phyloP scores from a whole-genome alignment of 2,888 invertebrate genomes.

The Teleogryllus oceanicus region DNA sequence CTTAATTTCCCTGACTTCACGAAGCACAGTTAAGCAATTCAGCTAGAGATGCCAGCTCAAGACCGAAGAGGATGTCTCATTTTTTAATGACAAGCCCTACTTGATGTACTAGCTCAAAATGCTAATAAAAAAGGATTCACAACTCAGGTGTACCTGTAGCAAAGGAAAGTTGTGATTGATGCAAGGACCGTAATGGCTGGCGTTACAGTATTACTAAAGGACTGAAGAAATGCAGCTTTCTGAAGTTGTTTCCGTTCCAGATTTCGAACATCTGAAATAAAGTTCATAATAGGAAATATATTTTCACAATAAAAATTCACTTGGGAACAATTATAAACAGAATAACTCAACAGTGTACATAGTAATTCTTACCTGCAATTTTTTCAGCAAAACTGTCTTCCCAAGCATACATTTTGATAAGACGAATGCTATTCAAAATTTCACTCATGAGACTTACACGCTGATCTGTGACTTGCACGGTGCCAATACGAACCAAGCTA shows the following conservation, averaged over 20 bases:
- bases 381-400: constrained; percentile 52
- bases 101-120: no score
- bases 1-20: no score
- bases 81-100: no score
- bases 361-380: constrained; percentile 41
- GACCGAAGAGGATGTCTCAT: no score
- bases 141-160: constrained; percentile 41
- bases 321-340: neutral
- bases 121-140: no score
- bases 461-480: constrained; percentile 44
- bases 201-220: constrained; percentile 46
- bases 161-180: constrained; percentile 47
- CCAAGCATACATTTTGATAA: constrained; percentile 58
- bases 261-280: constrained; percentile 42
- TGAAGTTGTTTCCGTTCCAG: constrained; percentile 45
- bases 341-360: neutral
- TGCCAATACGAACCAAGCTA: constrained; percentile 42
- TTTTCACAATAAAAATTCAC: neutral
- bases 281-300: neutral
- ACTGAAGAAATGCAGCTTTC: constrained; percentile 47
- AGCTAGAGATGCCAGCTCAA: no score
- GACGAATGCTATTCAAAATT: constrained; percentile 52
- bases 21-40: no score
- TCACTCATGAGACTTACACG: constrained; percentile 52
- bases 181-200: constrained; percentile 48